Evolutionary conservation across 2,113 vertebrate species (phyloP), one percentile per base, ranked within the genome.

Genomic region (Halcyon senegalensis): DNA sequence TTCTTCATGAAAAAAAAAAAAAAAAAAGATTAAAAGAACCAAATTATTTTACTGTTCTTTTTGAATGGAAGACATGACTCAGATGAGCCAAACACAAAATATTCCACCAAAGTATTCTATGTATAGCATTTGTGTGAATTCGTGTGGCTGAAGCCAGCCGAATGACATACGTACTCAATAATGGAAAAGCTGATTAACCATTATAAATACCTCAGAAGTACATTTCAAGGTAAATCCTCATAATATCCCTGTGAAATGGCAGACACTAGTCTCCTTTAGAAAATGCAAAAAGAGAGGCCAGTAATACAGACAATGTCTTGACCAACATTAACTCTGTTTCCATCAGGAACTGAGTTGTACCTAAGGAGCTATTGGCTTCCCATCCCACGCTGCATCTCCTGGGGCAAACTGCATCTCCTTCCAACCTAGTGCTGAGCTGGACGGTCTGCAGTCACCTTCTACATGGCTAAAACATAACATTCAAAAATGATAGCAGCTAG

Each of bases 171-270:
- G 72, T 59, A 93, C 87, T 95, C 94, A 93, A 95, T 96, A 94
- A 95, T 94, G 93, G 93, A 89, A 92, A 91, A 96, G 82, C 79
- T 96, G 92, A 96, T 94, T 96, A 94, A 94, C 56, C 27, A 94
- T 95, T 96, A 74, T 56, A 95, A 91, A 78, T 92, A 91, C 84
- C 50, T 87, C 81, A 80, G 70, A 77, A 73, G 35, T 58, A 93
- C 60, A 86, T 89, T 97, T 94, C 91, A 95, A 92, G 87, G 74
- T 93, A 97, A 93, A 95, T 90, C 79, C 80, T 93, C 33, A 28
- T 39, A 91, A 91, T 82, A 89, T 70, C 62, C 72, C 80, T 37
- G 37, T 67, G 86, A 96, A 96, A 92, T 35, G 18, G 51, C 18
- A 91, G 74, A 85, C 35, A 84, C 91, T 17, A 79, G 59, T 50